Base-by-base conservation (phyloP, 30 jellyfish, hydroid and myxozoan genomes). In the Aurelia coerulea region DNA sequence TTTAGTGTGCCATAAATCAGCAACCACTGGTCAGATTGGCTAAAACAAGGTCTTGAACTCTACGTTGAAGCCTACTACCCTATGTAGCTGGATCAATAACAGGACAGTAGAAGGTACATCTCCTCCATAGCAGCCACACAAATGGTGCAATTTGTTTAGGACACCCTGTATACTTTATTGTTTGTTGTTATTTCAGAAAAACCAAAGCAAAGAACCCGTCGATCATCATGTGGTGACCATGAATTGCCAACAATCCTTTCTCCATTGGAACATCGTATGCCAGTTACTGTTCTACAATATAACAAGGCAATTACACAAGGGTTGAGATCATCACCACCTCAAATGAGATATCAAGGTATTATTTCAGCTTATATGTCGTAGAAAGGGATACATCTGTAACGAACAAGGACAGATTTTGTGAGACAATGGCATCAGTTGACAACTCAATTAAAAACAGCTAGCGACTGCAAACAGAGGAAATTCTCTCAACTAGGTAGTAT, bases 271-370 rank as follows among this genome's bases (percentile, higher is more conserved):
- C 90, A 54, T 49, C 90, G 83, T 46, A 56, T 86, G 90, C 95
- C 95, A 17, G 68, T 86, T 54, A 86, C 95, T 41, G 95, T 86
- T 14, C 31, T 86, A 60, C 95, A 86, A 59, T 86, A 86, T 56
- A 86, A 86, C 86, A 86, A 86, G 42, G 95, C 95, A 35, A 49
- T 86, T 41, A 53, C 95, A 19, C 56, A 75, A 37, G 89, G 89
- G 54, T 33, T 86, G 73, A 50, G 95, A 35, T 73, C 88, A 7
- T 85, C 95, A 15, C 95, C 90, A 53, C 95, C 95, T 34, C 65
- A 64, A 2, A 33, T 73, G 58, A 74, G 51, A 73, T 71, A 64
- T 11, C 72, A 76, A 54, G 86, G 92, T 70, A 37, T 11, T 19
- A 8, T 68, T 18, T 68, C 54, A 14, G 9, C 10, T 29, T 35